Percentiles rank a stretch among this genome's conserved stretches.
phyloP scores from a whole-genome alignment of 1,140 invertebrate genomes.

The Drosophila parvula region DNA sequence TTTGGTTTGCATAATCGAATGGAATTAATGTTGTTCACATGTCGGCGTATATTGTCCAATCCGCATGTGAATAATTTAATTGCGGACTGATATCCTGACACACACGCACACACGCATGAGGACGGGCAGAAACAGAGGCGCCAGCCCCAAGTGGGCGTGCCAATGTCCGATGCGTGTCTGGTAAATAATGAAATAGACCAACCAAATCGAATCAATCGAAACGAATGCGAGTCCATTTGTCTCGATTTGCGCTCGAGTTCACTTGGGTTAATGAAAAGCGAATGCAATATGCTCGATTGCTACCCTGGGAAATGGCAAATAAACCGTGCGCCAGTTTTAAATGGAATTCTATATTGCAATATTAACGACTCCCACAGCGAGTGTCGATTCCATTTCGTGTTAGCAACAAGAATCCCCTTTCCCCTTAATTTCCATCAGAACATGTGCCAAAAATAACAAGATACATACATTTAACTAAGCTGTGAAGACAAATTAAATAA shows the following conservation, averaged over 20 bases:
- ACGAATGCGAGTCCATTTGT: conserved; percentile 2
- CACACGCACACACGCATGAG: neutral
- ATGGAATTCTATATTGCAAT: conserved; percentile 32
- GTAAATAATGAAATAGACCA: conserved; percentile 25
- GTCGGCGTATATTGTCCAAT: neutral
- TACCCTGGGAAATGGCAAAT: conserved; percentile 12
- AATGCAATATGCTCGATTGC: conserved; percentile 3
- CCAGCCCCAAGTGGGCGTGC: neutral
- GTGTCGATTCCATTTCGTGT: conserved; percentile 29
- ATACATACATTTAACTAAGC: neutral
- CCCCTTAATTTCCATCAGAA: neutral
- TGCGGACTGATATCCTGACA: conserved; percentile 14
- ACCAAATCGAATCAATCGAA: conserved; percentile 17
- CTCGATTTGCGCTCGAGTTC: conserved; percentile 10
- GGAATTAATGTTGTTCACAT: neutral
- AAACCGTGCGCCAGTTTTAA: conserved; percentile 14
- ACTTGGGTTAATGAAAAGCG: conserved; percentile 29
- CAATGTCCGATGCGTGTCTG: conserved; percentile 6
- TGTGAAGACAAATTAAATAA: neutral
- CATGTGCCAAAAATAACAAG: conserved; percentile 9
- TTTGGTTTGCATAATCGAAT: conserved; percentile 18
- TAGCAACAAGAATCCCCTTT: neutral
- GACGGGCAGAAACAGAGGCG: neutral
- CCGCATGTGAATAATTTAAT: conserved; percentile 29
- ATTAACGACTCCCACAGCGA: conserved; percentile 36